These are phyloP conservation scores for Drosophila diplacantha DNA, from an alignment of 2,888 invertebrate species.

Conservation along the genomic window DNA sequence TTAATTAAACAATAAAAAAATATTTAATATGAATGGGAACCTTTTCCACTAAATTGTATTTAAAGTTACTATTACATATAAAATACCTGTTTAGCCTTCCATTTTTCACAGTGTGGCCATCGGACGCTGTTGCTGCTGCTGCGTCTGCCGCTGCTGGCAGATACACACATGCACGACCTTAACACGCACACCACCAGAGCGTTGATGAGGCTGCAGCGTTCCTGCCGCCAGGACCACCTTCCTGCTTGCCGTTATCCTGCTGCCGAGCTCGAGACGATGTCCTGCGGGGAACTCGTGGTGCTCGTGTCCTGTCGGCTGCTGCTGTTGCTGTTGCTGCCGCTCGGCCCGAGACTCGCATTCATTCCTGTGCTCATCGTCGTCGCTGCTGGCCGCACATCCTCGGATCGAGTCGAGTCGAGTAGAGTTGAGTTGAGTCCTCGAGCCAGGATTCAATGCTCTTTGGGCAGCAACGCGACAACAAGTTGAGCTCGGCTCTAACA, in stretches of 20 bases:
- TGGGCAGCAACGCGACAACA: conserved; percentile 63
- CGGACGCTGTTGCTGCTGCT: conserved; percentile 26
- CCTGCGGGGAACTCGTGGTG: conserved; percentile 10
- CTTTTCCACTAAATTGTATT: background rate
- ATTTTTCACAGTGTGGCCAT: conserved; percentile 6
- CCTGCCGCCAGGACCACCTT: background rate
- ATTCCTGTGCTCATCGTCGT: conserved; percentile 67
- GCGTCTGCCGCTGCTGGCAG: conserved; percentile 38
- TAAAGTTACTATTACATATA: background rate
- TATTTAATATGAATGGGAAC: no score
- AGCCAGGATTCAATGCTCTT: conserved; percentile 36
- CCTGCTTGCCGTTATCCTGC: conserved; percentile 10
- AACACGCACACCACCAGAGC: conserved; percentile 55
- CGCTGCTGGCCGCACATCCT: conserved; percentile 53
- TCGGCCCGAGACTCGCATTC: conserved; percentile 19
- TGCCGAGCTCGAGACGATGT: conserved; percentile 8
- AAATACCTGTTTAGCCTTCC: background rate
- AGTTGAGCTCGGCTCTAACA: conserved; percentile 57
- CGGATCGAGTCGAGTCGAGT: conserved; percentile 32
- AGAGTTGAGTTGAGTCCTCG: conserved; percentile 18
- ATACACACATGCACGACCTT: conserved; percentile 58
- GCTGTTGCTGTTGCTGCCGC: conserved; percentile 3
- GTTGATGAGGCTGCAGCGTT: conserved; percentile 47
- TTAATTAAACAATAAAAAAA: no score
- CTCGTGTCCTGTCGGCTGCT: conserved; percentile 12